These are phyloP conservation scores for Huso huso DNA, from an alignment of 2,797 vertebrate species.

Conservation along the genomic window DNA sequence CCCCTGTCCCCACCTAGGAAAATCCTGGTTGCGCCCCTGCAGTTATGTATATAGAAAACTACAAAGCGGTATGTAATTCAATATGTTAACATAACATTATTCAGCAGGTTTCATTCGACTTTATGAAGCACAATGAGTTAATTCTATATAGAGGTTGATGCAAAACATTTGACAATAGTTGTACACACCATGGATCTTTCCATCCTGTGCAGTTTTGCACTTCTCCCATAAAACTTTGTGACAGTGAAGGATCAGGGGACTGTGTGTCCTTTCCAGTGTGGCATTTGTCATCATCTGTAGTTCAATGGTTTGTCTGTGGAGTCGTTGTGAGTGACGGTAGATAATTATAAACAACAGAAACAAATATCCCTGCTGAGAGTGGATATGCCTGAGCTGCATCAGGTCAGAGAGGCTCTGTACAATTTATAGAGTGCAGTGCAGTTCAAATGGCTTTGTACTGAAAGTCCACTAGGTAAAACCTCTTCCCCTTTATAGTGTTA, in stretches of 20 bases:
- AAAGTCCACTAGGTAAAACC: constrained; percentile 19
- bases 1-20: too few species aligned
- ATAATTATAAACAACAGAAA: too few species aligned
- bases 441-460: constrained; percentile 27
- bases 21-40: too few species aligned
- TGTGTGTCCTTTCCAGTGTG: constrained; percentile 37
- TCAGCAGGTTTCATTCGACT: too few species aligned
- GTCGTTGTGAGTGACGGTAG: constrained; percentile 33
- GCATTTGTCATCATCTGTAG: constrained; percentile 56
- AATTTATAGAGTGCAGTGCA: constrained; percentile 26
- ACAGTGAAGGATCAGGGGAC: constrained; percentile 48
- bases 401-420: constrained; percentile 28
- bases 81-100: too few species aligned
- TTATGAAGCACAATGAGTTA: too few species aligned
- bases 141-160: too few species aligned
- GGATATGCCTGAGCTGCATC: constrained; percentile 18
- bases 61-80: too few species aligned
- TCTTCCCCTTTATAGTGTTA: too few species aligned
- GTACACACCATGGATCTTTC: not conserved
- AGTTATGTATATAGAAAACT: too few species aligned
- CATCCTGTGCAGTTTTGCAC: constrained; percentile 13
- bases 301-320: constrained; percentile 48
- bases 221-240: constrained; percentile 35
- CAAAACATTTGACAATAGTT: not conserved
- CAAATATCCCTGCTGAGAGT: constrained; percentile 29